These are phyloP conservation scores for Cyphomyrus discorhynchus DNA, from an alignment of 2,113 vertebrate genomes.

Conservation along the genomic window DNA sequence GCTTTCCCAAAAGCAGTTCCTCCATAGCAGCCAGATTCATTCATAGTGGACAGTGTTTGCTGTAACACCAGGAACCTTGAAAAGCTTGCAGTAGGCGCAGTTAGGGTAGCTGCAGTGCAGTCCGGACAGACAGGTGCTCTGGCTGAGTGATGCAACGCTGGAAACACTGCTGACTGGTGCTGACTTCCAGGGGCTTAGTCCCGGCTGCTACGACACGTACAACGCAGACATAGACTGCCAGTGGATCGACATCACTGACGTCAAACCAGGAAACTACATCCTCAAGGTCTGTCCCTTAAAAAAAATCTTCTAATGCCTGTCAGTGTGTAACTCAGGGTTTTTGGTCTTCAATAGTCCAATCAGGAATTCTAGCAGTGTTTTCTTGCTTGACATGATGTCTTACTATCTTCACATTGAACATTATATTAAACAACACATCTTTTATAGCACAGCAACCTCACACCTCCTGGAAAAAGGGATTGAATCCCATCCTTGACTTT, in stretches of 20 bases:
- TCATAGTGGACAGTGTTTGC: background rate
- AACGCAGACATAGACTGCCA: slow-evolving; percentile 68
- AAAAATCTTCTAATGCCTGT: background rate
- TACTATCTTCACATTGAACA: background rate
- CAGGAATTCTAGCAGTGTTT: background rate
- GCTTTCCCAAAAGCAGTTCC: background rate
- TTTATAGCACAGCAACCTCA: background rate
- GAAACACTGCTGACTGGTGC: background rate
- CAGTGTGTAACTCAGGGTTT: background rate
- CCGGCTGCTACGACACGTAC: slow-evolving; percentile 67
- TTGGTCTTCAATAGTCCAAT: background rate
- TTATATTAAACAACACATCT: background rate
- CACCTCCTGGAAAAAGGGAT: background rate
- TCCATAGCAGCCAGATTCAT: background rate
- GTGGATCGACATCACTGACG: slow-evolving; percentile 65
- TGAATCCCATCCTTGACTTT: background rate
- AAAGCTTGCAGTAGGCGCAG: background rate
- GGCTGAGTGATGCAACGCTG: background rate
- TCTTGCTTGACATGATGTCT: background rate
- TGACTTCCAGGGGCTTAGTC: slow-evolving; percentile 57
- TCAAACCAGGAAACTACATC: slow-evolving; percentile 59
- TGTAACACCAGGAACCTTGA: background rate
- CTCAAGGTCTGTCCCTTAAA: slow-evolving; percentile 52
- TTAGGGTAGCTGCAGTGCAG: background rate
- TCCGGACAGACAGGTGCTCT: background rate